Evolutionary conservation across 1,140 invertebrate species (phyloP).

Genomic region (Zaprionus ornatus): DNA sequence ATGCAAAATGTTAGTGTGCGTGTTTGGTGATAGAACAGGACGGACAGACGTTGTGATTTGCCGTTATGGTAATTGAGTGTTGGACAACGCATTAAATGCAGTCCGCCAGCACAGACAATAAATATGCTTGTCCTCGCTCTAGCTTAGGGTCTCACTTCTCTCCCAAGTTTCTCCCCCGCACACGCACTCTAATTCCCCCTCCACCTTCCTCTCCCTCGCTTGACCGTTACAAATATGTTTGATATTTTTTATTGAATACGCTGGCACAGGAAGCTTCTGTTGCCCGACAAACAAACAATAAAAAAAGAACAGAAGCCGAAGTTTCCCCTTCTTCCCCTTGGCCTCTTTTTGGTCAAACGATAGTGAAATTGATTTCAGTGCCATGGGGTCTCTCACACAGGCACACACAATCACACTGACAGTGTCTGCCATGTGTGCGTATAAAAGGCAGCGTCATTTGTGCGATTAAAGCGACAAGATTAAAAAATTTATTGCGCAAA

Average conservation of each 20-base stretch:
- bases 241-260: slow-evolving; percentile 76
- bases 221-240: slow-evolving; percentile 76
- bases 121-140: slow-evolving; percentile 59
- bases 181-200: background rate
- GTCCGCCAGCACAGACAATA: slow-evolving; percentile 45
- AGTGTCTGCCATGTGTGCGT: slow-evolving; percentile 30
- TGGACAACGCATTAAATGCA: slow-evolving; percentile 81
- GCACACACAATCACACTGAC: slow-evolving; percentile 41
- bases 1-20: slow-evolving; percentile 63
- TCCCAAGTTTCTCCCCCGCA: background rate
- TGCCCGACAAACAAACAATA: slow-evolving; percentile 56
- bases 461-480: slow-evolving; percentile 83
- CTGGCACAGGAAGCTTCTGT: slow-evolving; percentile 61
- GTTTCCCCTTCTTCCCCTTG: slow-evolving; percentile 1
- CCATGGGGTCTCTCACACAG: slow-evolving; percentile 52
- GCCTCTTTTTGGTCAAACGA: slow-evolving; percentile 60
- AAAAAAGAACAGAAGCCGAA: slow-evolving; percentile 37
- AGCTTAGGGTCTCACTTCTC: background rate
- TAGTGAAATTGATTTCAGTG: slow-evolving; percentile 83
- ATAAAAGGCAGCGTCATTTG: slow-evolving; percentile 82
- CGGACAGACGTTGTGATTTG: slow-evolving; percentile 42
- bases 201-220: background rate
- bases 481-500: slow-evolving; percentile 84
- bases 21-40: slow-evolving; percentile 51
- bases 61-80: slow-evolving; percentile 80